A percentile compares a stretch with the other conserved stretches of the same genome.
These are phyloP conservation scores for Coregonus ussuriensis DNA, from an alignment of 2,797 vertebrate genomes.

Conservation along the genomic window DNA sequence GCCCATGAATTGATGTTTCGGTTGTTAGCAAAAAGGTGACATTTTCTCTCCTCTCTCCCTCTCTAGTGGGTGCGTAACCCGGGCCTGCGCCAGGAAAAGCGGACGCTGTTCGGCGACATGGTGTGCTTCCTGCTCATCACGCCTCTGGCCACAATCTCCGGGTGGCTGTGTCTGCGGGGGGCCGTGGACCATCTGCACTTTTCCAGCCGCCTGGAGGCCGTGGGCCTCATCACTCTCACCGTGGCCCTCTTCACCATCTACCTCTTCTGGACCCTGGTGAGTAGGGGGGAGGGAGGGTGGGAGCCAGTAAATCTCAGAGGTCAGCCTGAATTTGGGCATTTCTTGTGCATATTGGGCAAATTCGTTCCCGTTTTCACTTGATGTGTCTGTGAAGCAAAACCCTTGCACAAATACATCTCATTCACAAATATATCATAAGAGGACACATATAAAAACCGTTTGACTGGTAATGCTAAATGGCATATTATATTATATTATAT, in stretches of 20 bases:
- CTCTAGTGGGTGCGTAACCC: constrained; percentile 82
- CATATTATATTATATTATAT: too few relatives aligned
- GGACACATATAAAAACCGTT: neutral
- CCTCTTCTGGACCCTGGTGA: constrained; percentile 88
- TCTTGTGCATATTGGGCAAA: neutral
- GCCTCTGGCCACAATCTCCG: constrained; percentile 82
- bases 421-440: neutral
- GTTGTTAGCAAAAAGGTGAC: neutral
- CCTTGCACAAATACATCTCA: too few relatives aligned
- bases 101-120: constrained; percentile 85
- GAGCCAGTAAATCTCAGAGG: neutral
- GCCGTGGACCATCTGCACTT: constrained; percentile 87
- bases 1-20: neutral
- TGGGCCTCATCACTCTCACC: constrained; percentile 86
- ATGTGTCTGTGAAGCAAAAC: neutral
- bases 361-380: neutral
- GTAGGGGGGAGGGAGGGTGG: neutral
- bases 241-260: constrained; percentile 89
- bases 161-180: constrained; percentile 86
- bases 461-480: too few relatives aligned
- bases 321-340: neutral
- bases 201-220: constrained; percentile 84
- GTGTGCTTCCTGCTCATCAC: constrained; percentile 89
- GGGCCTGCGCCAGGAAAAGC: constrained; percentile 81
- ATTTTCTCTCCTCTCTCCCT: neutral